Evolutionary conservation across 1,140 invertebrate genomes (phyloP).

Genomic region (Diplogasteroides magnus): DNA sequence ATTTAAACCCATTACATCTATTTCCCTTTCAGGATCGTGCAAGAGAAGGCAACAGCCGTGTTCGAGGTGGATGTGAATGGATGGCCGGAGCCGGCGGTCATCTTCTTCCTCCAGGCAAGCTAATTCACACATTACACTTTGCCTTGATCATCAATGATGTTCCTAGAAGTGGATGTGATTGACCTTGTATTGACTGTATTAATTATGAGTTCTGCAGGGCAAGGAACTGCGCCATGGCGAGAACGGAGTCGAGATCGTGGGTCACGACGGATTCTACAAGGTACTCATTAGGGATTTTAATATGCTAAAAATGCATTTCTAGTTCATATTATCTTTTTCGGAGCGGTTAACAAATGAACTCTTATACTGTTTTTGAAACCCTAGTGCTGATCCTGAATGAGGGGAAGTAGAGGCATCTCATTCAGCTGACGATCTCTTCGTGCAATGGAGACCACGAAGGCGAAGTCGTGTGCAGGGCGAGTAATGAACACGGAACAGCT

Average conservation of each 20-base stretch:
- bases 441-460: conserved; percentile 49
- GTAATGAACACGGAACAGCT: conserved; percentile 47
- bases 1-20: not conserved
- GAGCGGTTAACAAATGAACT: too few species aligned
- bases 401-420: too few species aligned
- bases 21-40: not conserved
- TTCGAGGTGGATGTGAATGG: conserved; percentile 55
- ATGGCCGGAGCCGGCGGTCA: conserved; percentile 54
- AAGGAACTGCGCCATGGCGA: conserved; percentile 36
- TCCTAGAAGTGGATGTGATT: too few species aligned
- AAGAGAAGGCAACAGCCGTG: conserved; percentile 14
- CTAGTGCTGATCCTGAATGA: too few species aligned
- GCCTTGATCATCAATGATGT: too few species aligned
- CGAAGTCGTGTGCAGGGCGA: conserved; percentile 44
- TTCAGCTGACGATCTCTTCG: conserved; percentile 12
- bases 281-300: conserved; percentile 39
- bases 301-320: too few species aligned
- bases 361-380: too few species aligned
- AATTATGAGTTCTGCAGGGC: too few species aligned
- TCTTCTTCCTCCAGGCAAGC: conserved; percentile 27
- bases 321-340: too few species aligned
- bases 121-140: too few species aligned
- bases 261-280: conserved; percentile 43
- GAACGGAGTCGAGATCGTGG: conserved; percentile 47
- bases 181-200: too few species aligned